Evolutionary conservation across 2,888 invertebrate species (phyloP).

Genomic region (Pogonocherus hispidulus): DNA sequence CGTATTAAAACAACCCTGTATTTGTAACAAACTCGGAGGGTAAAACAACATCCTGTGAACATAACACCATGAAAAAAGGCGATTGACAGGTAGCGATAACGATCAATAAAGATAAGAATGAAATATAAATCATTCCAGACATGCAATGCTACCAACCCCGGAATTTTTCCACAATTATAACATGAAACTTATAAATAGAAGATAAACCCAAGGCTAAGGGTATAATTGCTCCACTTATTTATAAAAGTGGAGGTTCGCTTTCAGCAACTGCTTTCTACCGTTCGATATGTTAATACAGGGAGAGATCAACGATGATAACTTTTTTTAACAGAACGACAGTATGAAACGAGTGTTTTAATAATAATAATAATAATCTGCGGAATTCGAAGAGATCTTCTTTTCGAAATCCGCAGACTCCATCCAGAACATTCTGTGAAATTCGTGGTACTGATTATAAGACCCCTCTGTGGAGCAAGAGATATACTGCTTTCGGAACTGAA

Average conservation of each 20-base stretch:
- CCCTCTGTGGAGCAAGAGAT: too few species aligned
- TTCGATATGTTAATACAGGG: background rate
- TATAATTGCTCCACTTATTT: constrained; percentile 6
- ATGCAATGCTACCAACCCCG: constrained; percentile 7
- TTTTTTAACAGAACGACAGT: too few species aligned
- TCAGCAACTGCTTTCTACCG: background rate
- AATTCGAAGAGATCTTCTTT: too few species aligned
- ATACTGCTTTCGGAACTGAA: too few species aligned
- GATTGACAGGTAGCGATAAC: constrained; percentile 21
- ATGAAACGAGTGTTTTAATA: too few species aligned
- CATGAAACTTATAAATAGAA: constrained; percentile 27
- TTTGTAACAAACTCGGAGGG: background rate
- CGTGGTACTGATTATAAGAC: too few species aligned
- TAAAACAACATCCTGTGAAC: constrained; percentile 14
- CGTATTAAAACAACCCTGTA: too few species aligned
- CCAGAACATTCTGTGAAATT: too few species aligned
- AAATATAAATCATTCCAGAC: constrained; percentile 19
- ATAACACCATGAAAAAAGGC: constrained; percentile 20
- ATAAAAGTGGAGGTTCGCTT: background rate
- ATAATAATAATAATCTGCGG: too few species aligned
- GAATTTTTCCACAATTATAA: constrained; percentile 19
- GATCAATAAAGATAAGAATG: constrained; percentile 23
- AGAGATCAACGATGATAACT: background rate
- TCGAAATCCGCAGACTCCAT: too few species aligned
- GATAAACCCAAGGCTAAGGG: constrained; percentile 14